Base-by-base conservation (phyloP, 2,888 invertebrate genomes). In the Meloe dianella region DNA sequence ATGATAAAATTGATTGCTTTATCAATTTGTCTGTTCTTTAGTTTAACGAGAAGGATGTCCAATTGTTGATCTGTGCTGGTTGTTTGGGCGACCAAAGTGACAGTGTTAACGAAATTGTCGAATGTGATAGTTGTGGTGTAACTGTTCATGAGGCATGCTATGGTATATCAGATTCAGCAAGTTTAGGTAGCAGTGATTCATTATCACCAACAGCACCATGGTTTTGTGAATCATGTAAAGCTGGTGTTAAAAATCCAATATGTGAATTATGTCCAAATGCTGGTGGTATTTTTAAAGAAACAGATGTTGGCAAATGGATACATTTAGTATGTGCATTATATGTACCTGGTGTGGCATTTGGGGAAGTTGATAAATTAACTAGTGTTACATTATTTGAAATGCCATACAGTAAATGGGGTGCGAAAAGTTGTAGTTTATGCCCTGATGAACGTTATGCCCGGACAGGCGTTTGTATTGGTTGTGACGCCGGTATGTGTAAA, bases 181-280 rank as follows among this genome's bases (percentile, higher is more conserved):
- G 95, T 84, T 90, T 95, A 70, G 94, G 95, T 6, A 97, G 97
- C 80, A 95, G 96, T 29, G 94, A 94, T 71, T 97, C 97, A 14
- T 92, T 96, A 0, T 95, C 96, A 63, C 96, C 97, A 30, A 98
- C 97, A 0, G 98, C 98, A 73, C 98, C 98, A 0, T 99, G 99
- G 99, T 99, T 99, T 84, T 99, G 99, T 86, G 98, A 99, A 83
- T 95, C 98, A 6, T 99, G 99, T 80, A 92, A 94, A 77, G 96
- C 96, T 22, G 96, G 95, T 0, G 91, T 94, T 14, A 89, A 87
- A 14, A 92, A 93, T 81, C 97, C 97, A 0, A 90, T 89, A 41
- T 99, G 99, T 83, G 98, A 98, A 85, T 86, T 99, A 17, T 99
- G 99, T 81, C 98, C 98, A 0, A 97, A 96, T 82, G 89, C 88